Evolutionary conservation across 2,797 vertebrate genomes (phyloP).

Genomic region (Corythornis leucogaster): DNA sequence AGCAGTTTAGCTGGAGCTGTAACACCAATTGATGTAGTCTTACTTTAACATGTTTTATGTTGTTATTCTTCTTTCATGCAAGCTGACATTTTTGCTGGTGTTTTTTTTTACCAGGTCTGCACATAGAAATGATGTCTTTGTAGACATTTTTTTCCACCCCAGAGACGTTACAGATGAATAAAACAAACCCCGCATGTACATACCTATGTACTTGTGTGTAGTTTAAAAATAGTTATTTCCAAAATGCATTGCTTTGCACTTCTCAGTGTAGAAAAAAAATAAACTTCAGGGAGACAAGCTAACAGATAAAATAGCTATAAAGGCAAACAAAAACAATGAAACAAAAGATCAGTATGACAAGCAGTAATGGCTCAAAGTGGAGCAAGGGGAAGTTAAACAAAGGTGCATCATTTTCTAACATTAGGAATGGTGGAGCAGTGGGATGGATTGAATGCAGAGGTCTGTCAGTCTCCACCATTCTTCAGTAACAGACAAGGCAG

Average conservation of each 20-base stretch:
- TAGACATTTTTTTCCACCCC: not conserved
- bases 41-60: not conserved
- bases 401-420: not conserved
- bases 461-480: not conserved
- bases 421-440: not conserved
- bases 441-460: not conserved
- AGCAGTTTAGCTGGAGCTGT: not conserved
- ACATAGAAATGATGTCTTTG: not conserved
- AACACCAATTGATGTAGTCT: not conserved
- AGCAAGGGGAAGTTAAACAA: not conserved
- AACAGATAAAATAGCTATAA: not conserved
- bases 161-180: not conserved
- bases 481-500: not conserved
- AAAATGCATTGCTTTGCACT: not conserved
- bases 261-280: not conserved
- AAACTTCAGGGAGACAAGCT: not conserved
- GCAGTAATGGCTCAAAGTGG: not conserved
- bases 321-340: not conserved
- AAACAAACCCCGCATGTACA: not conserved
- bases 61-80: not conserved
- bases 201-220: not conserved
- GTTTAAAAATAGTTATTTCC: not conserved
- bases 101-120: not conserved
- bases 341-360: not conserved
- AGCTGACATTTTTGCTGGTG: not conserved